Base-by-base conservation (phyloP, 2,113 vertebrate species). In the Aythya baeri region DNA sequence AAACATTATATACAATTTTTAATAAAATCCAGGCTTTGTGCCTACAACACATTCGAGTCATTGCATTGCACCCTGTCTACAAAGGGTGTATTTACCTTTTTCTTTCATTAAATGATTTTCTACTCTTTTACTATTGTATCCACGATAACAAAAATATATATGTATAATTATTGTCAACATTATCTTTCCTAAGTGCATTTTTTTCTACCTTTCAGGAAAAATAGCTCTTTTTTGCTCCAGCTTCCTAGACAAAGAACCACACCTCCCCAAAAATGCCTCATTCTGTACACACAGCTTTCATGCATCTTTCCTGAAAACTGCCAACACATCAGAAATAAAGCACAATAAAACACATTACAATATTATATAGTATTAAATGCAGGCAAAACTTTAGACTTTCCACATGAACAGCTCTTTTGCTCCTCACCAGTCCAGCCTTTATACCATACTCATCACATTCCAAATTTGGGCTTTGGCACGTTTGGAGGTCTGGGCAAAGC, bases 401-500 rank as follows among this genome's bases (percentile, higher is more conserved):
- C 75, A 32, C 52, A 75, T 15, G n/a, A 93, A 74, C 6, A 77
- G 34, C 2, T 77, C 88, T 73, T 73, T 80, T 88, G n/a, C 18
- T 91, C n/a, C 6, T 38, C 29, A 52, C 59, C 44, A 68, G 49
- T 52, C 63, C 17, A 83, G 23, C 62, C 79, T 88, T 81, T 67
- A 93, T 71, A 91, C 72, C 76, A 61, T 46, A 91, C 7, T 81
- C 32, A 83, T 65, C 21, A 68, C 55, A 83, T 89, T 65, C 61
- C 66, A 32, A 57, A 49, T 59, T 75, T 71, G 68, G 76, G 27
- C 54, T 94, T 86, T 83, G 90, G 88, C 68, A 95, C 25, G 3
- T 90, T 63, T 80, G 65, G 26, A 72, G 26, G 36, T 82, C 79
- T 88, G 84, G 91, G 91, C 88, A 96, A 89, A 94, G 36, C 32